These are phyloP conservation scores for Pavo muticus DNA, from an alignment of 2,113 vertebrate species.

Conservation along the genomic window DNA sequence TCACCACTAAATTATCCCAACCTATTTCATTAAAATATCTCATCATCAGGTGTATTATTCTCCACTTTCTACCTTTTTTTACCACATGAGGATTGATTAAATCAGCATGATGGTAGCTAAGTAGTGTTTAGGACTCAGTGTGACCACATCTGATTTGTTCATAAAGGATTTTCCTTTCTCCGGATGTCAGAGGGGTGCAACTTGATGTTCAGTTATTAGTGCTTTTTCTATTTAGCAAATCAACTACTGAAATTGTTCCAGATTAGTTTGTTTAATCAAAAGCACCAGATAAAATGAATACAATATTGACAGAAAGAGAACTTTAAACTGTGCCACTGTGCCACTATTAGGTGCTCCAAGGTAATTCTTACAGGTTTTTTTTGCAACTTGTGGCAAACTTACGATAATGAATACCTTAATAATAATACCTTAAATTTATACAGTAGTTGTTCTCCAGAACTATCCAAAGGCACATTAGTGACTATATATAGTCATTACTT, in stretches of 20 bases:
- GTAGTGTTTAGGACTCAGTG: slow-evolving; percentile 78
- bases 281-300: slow-evolving; percentile 71
- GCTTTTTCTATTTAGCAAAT: slow-evolving; percentile 66
- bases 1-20: slow-evolving; percentile 67
- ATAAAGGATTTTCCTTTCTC: slow-evolving; percentile 64
- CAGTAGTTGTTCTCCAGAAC: slow-evolving; percentile 65
- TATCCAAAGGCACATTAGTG: slow-evolving; percentile 69
- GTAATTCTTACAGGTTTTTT: slow-evolving; percentile 59
- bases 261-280: slow-evolving; percentile 80
- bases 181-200: slow-evolving; percentile 38
- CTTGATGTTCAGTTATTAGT: slow-evolving; percentile 53
- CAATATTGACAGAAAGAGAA: slow-evolving; percentile 55
- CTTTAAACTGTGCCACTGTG: slow-evolving; percentile 24
- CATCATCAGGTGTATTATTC: slow-evolving; percentile 74
- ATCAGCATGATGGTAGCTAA: slow-evolving; percentile 78
- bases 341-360: slow-evolving; percentile 35
- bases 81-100: slow-evolving; percentile 80
- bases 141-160: slow-evolving; percentile 76
- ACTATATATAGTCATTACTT: slow-evolving; percentile 77
- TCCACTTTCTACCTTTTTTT: slow-evolving; percentile 74
- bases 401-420: slow-evolving; percentile 74
- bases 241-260: slow-evolving; percentile 53
- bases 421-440: slow-evolving; percentile 75
- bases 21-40: slow-evolving; percentile 81
- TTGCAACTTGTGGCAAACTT: slow-evolving; percentile 73